Evolutionary conservation across 2,113 vertebrate genomes (phyloP).

Genomic region (Megaceryle torquata): DNA sequence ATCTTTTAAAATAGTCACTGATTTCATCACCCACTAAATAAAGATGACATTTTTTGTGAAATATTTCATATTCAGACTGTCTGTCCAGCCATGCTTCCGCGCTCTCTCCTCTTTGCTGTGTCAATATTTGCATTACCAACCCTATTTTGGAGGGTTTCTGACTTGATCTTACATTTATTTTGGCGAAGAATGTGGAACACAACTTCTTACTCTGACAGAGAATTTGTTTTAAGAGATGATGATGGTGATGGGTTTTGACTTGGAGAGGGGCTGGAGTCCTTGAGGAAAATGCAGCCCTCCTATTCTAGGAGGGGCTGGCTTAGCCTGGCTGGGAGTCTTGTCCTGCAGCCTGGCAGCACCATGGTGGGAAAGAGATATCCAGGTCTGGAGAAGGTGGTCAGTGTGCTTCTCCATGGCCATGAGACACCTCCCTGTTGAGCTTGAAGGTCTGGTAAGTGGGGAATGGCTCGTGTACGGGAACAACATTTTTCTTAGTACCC

Average conservation of each 20-base stretch:
- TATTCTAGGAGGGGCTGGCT: neutral
- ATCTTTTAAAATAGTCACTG: conserved; percentile 41
- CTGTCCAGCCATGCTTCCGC: conserved; percentile 40
- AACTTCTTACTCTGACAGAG: conserved; percentile 5
- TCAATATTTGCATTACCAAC: conserved; percentile 68
- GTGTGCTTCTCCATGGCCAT: accelerated
- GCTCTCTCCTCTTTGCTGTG: conserved; percentile 54
- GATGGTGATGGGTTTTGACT: conserved; percentile 25
- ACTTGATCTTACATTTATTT: conserved; percentile 65
- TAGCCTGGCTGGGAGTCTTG: neutral
- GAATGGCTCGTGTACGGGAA: accelerated
- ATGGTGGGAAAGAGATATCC: neutral
- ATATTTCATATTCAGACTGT: conserved; percentile 48
- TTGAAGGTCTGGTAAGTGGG: neutral
- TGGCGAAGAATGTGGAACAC: conserved; percentile 45
- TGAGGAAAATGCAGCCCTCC: neutral
- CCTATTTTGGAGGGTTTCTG: conserved; percentile 60
- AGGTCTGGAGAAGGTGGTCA: neutral
- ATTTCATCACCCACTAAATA: conserved; percentile 43
- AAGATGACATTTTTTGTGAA: conserved; percentile 37
- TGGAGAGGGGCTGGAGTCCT: neutral
- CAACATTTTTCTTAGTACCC: neutral
- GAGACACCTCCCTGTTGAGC: neutral
- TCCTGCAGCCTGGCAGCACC: neutral
- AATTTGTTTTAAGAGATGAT: conserved; percentile 40